Base-by-base conservation (phyloP, 2,797 vertebrate genomes). In the Gephyroberyx darwinii region DNA sequence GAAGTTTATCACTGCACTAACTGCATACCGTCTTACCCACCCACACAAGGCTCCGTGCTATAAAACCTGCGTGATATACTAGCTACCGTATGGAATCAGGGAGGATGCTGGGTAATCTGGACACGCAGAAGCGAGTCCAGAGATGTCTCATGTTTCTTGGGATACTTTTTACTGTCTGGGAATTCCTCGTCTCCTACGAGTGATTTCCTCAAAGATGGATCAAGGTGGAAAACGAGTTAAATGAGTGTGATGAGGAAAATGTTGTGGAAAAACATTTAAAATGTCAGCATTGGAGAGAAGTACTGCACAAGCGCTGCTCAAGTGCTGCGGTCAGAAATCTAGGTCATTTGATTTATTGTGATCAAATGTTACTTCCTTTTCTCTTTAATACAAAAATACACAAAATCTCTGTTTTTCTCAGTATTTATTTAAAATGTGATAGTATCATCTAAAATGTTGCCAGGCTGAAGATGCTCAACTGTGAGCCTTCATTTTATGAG, bases 221-320 rank as follows among this genome's bases (percentile, higher is more conserved):
- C 55, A 82, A 79, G 76, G 81, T 86, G 78, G 82, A 90, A 90
- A 84, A 79, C 74, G 50, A 69, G 73, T 79, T 78, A 61, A 79
- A 81, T 61, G 45, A 57, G 14, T 35, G 22, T 31, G 85, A 69
- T 74, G 62, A 72, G 78, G 69, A 73, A 84, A 81, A 81, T 81
- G 71, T 81, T 75, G 75, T 69, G 82, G 78, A 84, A 85, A 85
- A 86, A 59, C 61, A 65, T 69, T 86, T 75, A 72, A 78, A 66
- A 77, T 57, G 69, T 43, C 62, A 47, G 74, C 7, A 30, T 5
- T 54, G 73, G 66, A 75, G 67, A 60, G 41, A 9, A 43, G 65
- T 17, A 30, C 13, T 37, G 74, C 71, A 65, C 45, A 60, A 77
- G 62, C 37, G 69, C 13, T 35, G 43, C 45, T 56, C 51, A 5